Evolutionary conservation across 1,140 invertebrate genomes (phyloP).

Genomic region (Pachyrhynchus sulphureomaculatus): DNA sequence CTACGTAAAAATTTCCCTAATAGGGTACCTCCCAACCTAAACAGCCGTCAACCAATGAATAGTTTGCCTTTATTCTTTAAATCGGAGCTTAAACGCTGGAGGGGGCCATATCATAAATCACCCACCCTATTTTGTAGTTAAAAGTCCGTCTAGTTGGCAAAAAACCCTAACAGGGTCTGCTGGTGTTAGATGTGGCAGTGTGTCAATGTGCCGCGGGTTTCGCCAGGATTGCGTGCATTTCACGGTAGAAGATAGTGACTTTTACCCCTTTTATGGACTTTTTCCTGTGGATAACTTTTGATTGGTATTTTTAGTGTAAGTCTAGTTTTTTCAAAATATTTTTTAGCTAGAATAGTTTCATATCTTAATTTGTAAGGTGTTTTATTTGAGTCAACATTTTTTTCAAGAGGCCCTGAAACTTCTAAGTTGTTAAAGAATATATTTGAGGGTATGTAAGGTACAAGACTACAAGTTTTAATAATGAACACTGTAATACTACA

Average conservation of each 20-base stretch:
- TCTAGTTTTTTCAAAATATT: background rate
- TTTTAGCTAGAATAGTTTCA: too few relatives aligned
- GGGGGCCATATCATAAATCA: constrained; percentile 30
- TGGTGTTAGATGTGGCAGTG: background rate
- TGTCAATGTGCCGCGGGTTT: background rate
- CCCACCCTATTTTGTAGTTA: constrained; percentile 16
- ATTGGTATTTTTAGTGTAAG: background rate
- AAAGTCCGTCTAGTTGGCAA: constrained; percentile 2
- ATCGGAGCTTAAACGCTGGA: constrained; percentile 27
- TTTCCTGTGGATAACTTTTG: background rate
- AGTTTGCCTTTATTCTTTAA: constrained; percentile 23
- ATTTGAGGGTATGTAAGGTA: too few relatives aligned
- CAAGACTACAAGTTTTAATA: too few relatives aligned
- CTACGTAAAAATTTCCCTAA: background rate
- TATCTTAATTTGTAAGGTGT: too few relatives aligned
- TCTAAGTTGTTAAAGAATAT: too few relatives aligned
- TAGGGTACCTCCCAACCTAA: constrained; percentile 17
- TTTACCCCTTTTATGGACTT: background rate
- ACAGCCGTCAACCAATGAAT: constrained; percentile 29
- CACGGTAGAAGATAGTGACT: too few relatives aligned
- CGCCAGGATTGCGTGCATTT: background rate
- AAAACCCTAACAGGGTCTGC: constrained; percentile 3
- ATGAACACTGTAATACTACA: too few relatives aligned
- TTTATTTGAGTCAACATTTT: too few relatives aligned
- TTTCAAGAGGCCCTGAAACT: too few relatives aligned